These are phyloP conservation scores for Orthosia cruda DNA, from an alignment of 2,888 invertebrate genomes.

Conservation along the genomic window DNA sequence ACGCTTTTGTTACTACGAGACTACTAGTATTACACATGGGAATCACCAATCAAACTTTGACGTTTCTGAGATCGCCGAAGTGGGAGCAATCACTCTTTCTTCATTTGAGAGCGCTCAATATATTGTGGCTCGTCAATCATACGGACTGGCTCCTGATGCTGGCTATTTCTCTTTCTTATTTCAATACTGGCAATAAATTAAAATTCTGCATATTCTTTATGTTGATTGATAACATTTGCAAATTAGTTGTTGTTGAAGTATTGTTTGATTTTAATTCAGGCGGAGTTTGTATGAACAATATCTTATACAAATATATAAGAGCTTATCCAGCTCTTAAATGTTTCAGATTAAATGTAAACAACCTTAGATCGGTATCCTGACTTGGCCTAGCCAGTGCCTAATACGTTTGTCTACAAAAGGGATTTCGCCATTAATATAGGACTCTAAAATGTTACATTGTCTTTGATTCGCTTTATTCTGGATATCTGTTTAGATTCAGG, in stretches of 20 bases:
- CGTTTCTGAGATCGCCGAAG: conserved; percentile 86
- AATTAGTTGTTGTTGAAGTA: conserved; percentile 20
- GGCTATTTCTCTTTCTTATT: conserved; percentile 80
- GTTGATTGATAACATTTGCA: conserved; percentile 51
- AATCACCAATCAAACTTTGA: conserved; percentile 90
- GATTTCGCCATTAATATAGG: conserved; percentile 40
- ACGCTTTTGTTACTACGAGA: conserved; percentile 77
- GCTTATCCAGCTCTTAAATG: no score
- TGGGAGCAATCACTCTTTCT: conserved; percentile 85
- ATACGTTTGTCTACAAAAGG: conserved; percentile 16
- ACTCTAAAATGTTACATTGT: conserved; percentile 31
- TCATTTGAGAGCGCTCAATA: conserved; percentile 76
- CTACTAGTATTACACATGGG: conserved; percentile 92
- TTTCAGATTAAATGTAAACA: conserved; percentile 17
- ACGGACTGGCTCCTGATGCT: conserved; percentile 75
- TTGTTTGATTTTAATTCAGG: conserved; percentile 12
- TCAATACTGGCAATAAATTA: conserved; percentile 85
- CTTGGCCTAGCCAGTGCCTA: conserved; percentile 10
- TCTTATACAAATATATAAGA: no score
- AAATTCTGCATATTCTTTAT: conserved; percentile 77
- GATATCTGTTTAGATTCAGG: conserved; percentile 39
- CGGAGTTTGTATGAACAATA: background rate
- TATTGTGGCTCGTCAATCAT: conserved; percentile 88
- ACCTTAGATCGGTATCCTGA: background rate
- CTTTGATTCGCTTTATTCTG: conserved; percentile 44